Percentiles rank a stretch among this genome's conserved stretches.
phyloP scores from a whole-genome alignment of 1,140 invertebrate genomes.

The Pseudomyrmex flavicornis region DNA sequence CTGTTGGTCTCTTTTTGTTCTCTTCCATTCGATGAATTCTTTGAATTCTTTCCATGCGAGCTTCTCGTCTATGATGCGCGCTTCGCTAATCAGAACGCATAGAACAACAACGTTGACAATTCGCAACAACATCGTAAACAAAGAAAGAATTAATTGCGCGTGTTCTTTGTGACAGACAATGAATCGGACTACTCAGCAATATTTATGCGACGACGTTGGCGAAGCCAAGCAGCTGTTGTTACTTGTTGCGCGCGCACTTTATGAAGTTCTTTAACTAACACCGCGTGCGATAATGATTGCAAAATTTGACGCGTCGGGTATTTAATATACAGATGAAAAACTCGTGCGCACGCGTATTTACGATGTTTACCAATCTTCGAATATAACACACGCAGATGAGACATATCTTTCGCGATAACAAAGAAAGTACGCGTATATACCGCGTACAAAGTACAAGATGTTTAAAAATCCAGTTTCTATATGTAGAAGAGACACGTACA shows the following conservation, averaged over 20 bases:
- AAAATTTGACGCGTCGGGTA: not conserved
- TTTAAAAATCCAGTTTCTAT: no score
- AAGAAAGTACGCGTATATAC: not conserved
- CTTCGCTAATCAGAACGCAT: constrained; percentile 17
- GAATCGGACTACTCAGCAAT: constrained; percentile 5
- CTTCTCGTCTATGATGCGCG: not conserved
- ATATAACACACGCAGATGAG: not conserved
- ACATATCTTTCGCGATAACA: no score
- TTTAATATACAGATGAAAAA: not conserved
- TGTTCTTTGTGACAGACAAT: not conserved
- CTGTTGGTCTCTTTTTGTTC: not conserved
- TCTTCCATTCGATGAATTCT: constrained; percentile 48
- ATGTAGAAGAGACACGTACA: no score
- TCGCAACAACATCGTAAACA: not conserved
- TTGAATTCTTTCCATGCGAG: constrained; percentile 57
- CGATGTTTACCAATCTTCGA: no score
- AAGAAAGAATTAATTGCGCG: no score
- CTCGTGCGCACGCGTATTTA: not conserved
- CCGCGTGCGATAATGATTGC: not conserved
- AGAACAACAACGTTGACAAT: constrained; percentile 16
- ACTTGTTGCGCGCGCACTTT: constrained; percentile 12
- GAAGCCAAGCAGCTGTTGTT: not conserved
- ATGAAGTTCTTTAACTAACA: not conserved
- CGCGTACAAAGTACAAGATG: not conserved
- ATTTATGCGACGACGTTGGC: not conserved